Evolutionary conservation across 2,797 vertebrate genomes (phyloP), one percentile per base, ranked within the genome.

Genomic region (Coranthus polyacanthus): DNA sequence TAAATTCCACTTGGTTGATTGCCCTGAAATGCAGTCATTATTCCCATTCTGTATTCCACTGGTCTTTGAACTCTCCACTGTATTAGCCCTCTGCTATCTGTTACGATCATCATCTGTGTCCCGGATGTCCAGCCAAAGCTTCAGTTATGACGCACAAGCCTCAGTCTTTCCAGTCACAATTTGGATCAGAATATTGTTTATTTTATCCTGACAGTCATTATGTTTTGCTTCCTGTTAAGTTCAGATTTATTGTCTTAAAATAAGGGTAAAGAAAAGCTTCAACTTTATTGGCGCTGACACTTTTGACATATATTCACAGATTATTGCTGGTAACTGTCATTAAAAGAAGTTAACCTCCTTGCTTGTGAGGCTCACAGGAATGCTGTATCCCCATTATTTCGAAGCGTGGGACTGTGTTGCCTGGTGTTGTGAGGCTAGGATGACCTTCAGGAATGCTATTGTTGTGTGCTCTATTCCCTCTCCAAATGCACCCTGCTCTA

Each of bases 381-480:
- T 88, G 78, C 74, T 73, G 77, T 68, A 73, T 80, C 77, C 81
- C 77, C 73, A 84, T 90, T 89, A 87, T 87, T 65, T 71, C 12
- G 72, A 89, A 90, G 90, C 90, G 91, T 92, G 91, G 88, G 90
- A 92, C 90, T 79, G 68, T 68, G 88, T 86, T 85, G 84, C 83
- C 69, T 81, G 87, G 86, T 88, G 80, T 54, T 72, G 78, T 68
- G 67, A 86, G 89, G 85, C 88, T 85, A 89, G 84, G 89, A 88
- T 92, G 90, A 90, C 87, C 79, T 87, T 89, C 89, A 92, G 94
- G 94, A 97, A 95, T 95, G 94, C 86, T 86, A 90, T 94, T 94
- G 89, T 94, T 89, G 76, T 75, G 84, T 82, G 74, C 83, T 75
- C 92, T 1, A 86, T 86, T 89, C 78, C 79, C 80, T 91, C 89